A percentile compares a stretch with the other conserved stretches of the same genome.
Conservation (phyloP, 2,113 vertebrate genomes). For the Dryoscopus gambensis region DNA sequence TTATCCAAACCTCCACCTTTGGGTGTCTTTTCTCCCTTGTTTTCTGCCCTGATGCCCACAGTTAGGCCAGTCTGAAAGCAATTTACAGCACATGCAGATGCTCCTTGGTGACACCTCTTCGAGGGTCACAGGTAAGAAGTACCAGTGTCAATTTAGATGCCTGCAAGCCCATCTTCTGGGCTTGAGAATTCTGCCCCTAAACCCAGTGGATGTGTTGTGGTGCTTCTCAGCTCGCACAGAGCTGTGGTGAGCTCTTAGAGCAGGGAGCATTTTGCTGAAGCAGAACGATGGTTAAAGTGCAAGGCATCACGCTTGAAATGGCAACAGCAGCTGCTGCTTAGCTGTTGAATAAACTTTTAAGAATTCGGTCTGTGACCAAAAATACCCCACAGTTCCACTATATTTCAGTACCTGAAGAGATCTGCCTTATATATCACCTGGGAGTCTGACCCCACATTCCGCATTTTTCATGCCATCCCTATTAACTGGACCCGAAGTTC, state of each 20-base stretch:
- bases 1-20: neutral
- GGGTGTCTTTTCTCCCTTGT: neutral
- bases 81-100: neutral
- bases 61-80: neutral
- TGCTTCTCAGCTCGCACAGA: neutral
- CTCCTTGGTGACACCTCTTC: neutral
- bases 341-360: neutral
- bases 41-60: neutral
- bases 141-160: neutral
- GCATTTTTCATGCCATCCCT: rapidly evolving
- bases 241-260: neutral
- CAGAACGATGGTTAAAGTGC: neutral
- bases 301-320: neutral
- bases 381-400: rapidly evolving
- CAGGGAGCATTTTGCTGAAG: neutral
- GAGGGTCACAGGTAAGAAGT: neutral
- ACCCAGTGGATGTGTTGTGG: neutral
- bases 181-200: neutral
- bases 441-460: neutral
- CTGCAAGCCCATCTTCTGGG: neutral
- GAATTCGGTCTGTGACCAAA: neutral
- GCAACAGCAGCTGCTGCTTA: neutral
- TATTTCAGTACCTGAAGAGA: neutral
- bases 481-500: rapidly evolving
- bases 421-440: neutral